Base-by-base conservation (phyloP, 2,797 vertebrate species). In the Enteromius unitaeniatus region DNA sequence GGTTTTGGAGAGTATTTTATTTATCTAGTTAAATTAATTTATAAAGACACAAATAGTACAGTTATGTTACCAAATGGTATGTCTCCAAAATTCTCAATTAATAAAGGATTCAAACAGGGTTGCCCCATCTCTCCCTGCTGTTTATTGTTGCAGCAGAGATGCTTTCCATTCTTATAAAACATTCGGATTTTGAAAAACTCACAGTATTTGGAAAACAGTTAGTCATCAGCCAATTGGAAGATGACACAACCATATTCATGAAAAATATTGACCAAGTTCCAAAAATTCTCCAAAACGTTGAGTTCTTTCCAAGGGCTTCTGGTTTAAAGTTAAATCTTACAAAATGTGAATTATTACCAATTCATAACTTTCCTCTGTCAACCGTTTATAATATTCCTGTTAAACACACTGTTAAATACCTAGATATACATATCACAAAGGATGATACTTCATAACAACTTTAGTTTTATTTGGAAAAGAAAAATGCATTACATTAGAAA, bases 191-290 rank as follows among this genome's bases (percentile, higher is more conserved):
- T 19, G 19, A 55, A 34, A 34, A 15, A 70, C 15, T 70, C 0
- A 4, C 10, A 3, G 5, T 72, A 6, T 69, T 81, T 45, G 67
- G 15, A 7, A n/a, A 42, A 40, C 42, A 40, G 9, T 37, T 74
- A 15, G 17, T 26, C 7, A 37, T 81, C 7, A 40, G 70, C 19
- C 55, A 82, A 62, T 45, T 82, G 14, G 70, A 53, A 26, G 72
- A 83, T 53, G 81, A 67, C 11, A 76, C 81, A 11, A 47, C 58
- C 9, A 21, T 67, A n/a, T 76, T 82, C 21, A 6, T 75, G 7
- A 76, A 53, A 34, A 37, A 67, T 19, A 76, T 47, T n/a, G 2
- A 42, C 9, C 49, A 69, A 58, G 10, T 70, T 14, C 60, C 47
- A 45, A 55, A 28, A 45, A 53, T 55, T 11, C 17, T 78, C 37